Evolutionary conservation across 2,113 vertebrate genomes (phyloP).

Genomic region (Tiliqua scincoides): DNA sequence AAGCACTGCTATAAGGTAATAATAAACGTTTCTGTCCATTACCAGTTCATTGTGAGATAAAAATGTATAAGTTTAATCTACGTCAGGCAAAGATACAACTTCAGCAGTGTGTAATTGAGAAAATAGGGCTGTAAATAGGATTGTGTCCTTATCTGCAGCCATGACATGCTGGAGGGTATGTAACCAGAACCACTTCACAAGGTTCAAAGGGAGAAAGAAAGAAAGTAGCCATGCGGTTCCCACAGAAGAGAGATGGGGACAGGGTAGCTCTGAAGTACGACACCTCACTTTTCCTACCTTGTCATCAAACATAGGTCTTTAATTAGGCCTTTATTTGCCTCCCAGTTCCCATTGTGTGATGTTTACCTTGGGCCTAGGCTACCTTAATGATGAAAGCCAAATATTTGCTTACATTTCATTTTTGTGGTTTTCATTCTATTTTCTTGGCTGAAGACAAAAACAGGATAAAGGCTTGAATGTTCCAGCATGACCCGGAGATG

Average conservation of each 20-base stretch:
- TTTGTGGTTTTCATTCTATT: constrained; percentile 61
- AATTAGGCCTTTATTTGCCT: constrained; percentile 37
- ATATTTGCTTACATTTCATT: constrained; percentile 69
- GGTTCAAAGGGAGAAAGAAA: not conserved
- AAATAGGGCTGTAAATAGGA: no score
- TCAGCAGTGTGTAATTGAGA: no score
- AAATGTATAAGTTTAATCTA: no score
- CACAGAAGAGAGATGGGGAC: not conserved
- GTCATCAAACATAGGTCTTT: no score
- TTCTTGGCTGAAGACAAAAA: constrained; percentile 51
- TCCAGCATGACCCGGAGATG: constrained; percentile 59
- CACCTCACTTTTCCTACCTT: constrained; percentile 32
- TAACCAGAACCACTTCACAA: not conserved
- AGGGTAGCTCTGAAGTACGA: not conserved
- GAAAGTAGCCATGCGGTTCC: not conserved
- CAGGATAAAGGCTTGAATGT: constrained; percentile 52
- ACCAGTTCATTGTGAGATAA: no score
- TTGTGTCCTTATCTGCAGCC: no score
- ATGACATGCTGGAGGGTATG: no score
- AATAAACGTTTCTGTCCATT: no score
- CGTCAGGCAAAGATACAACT: no score
- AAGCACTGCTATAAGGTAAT: no score
- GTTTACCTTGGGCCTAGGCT: constrained; percentile 66
- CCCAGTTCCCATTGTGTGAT: constrained; percentile 55
- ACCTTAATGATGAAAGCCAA: constrained; percentile 64